Evolutionary conservation across 2,888 invertebrate species (phyloP), one percentile per base, ranked within the genome.

Genomic region (Gymnocheta viridis): DNA sequence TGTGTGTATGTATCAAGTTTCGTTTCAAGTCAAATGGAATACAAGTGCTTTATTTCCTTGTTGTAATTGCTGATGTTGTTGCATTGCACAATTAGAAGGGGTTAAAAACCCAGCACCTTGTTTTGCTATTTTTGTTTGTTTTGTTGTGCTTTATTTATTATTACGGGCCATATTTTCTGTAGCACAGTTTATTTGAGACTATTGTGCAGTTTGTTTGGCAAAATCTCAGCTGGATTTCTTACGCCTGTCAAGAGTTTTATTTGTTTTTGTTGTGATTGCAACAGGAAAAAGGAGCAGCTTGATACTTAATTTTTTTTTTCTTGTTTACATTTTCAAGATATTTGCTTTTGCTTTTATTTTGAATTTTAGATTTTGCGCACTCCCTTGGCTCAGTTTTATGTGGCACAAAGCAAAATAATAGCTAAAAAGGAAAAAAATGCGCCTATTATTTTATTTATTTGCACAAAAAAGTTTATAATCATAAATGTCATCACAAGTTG

Each of bases 71-170:
- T 67, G 49, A 19, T 67, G 47, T 66, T 67, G 58, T 35, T 70
- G 62, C 35, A 51, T 67, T 51, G 67, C 54, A 69, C 77, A 81
- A 77, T 81, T 81, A 73, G 24, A 69, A 81, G 44, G 81, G 84
- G 84, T 81, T 84, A 73, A 84, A 81, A 81, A 73, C 73, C 77
- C 78, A 69, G 73, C 84, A 77, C 77, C 81, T 84, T 73, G 67
- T 73, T 10, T 49, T 79, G 32, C 14, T 62, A 56, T 10, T 44
- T 41, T 69, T 58, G n/a, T n/a, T n/a, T n/a, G n/a, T n/a, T n/a
- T n/a, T n/a, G n/a, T n/a, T n/a, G n/a, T 58, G 1, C 54, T 32
- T 41, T 67, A 6, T 41, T 60, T 17, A 19, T 19, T 60, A n/a
- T 44, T 29, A 12, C 32, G 22, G 49, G 24, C 74, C 60, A 62